Evolutionary conservation across 2,797 vertebrate species (phyloP).

Genomic region (Serranus cabrilla): DNA sequence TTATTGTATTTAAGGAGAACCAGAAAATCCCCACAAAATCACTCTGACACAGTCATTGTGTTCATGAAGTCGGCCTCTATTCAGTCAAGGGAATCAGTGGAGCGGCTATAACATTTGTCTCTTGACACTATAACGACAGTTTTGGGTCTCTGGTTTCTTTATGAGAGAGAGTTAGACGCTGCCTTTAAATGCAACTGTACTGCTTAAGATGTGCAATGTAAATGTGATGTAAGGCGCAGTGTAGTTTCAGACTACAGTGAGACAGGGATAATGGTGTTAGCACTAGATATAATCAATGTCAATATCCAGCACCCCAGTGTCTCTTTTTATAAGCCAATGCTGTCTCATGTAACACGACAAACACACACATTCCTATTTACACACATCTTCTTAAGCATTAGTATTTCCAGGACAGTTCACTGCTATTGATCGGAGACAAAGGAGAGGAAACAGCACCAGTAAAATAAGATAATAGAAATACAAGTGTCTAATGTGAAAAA

Average conservation of each 20-base stretch:
- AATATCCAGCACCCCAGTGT: slow-evolving; percentile 24
- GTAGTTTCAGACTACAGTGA: slow-evolving; percentile 39
- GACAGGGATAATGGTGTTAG: slow-evolving; percentile 26
- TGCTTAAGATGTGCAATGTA: slow-evolving; percentile 37
- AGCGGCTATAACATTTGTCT: slow-evolving; percentile 67
- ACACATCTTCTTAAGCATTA: slow-evolving; percentile 46
- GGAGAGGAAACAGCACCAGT: slow-evolving; percentile 43
- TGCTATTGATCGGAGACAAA: slow-evolving; percentile 65
- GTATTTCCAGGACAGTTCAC: slow-evolving; percentile 65
- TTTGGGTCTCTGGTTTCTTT: slow-evolving; percentile 71
- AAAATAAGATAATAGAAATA: slow-evolving; percentile 49
- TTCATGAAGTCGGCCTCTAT: slow-evolving; percentile 67
- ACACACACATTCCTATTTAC: slow-evolving; percentile 34
- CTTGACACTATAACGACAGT: slow-evolving; percentile 64
- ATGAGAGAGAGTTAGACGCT: slow-evolving; percentile 56
- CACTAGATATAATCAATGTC: slow-evolving; percentile 32
- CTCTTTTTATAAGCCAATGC: slow-evolving; percentile 24
- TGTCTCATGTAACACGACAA: not conserved
- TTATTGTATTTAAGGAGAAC: slow-evolving; percentile 64
- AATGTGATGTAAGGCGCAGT: slow-evolving; percentile 25
- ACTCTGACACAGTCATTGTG: slow-evolving; percentile 72
- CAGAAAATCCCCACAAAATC: slow-evolving; percentile 72
- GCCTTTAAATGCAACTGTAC: slow-evolving; percentile 44
- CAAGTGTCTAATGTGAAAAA: slow-evolving; percentile 60
- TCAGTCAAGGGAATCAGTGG: slow-evolving; percentile 67